Percentiles rank a stretch among this genome's conserved stretches.
phyloP scores from a whole-genome alignment of 2,888 invertebrate species.

The Epinotia brunnichana region DNA sequence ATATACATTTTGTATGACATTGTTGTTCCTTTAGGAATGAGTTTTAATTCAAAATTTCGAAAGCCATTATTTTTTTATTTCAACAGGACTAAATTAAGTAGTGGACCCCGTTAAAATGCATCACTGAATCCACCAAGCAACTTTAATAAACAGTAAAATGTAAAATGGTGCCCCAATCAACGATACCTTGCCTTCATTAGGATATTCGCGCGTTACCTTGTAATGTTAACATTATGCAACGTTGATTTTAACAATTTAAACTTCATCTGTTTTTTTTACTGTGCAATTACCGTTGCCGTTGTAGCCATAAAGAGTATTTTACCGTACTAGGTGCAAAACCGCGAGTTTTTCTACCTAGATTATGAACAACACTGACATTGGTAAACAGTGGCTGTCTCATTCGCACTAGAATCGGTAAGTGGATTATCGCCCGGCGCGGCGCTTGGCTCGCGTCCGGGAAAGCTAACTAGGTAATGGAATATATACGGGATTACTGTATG shows the following conservation, averaged over 20 bases:
- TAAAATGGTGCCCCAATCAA: too few relatives aligned
- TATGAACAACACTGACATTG: not conserved
- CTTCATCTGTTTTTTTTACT: not conserved
- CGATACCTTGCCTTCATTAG: not conserved
- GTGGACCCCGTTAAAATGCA: too few relatives aligned
- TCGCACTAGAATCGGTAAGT: slow-evolving; percentile 53
- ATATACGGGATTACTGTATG: slow-evolving; percentile 42
- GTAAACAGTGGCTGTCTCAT: slow-evolving; percentile 10
- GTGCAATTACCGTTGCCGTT: not conserved
- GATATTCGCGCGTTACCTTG: not conserved
- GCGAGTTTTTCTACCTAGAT: not conserved
- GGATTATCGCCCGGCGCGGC: slow-evolving; percentile 55
- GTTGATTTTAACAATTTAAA: too few relatives aligned
- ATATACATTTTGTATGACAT: too few relatives aligned
- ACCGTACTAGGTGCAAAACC: not conserved
- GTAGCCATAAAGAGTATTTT: not conserved
- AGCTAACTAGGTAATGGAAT: slow-evolving; percentile 52
- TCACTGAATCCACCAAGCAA: too few relatives aligned
- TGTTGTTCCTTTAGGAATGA: too few relatives aligned
- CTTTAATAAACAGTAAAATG: too few relatives aligned
- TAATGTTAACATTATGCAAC: not conserved
- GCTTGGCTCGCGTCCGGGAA: slow-evolving; percentile 56
- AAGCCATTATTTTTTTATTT: too few relatives aligned
- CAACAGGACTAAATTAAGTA: too few relatives aligned
- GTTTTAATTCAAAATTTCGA: too few relatives aligned